Evolutionary conservation across 2,113 vertebrate species (phyloP).

Genomic region (Bettongia penicillata): DNA sequence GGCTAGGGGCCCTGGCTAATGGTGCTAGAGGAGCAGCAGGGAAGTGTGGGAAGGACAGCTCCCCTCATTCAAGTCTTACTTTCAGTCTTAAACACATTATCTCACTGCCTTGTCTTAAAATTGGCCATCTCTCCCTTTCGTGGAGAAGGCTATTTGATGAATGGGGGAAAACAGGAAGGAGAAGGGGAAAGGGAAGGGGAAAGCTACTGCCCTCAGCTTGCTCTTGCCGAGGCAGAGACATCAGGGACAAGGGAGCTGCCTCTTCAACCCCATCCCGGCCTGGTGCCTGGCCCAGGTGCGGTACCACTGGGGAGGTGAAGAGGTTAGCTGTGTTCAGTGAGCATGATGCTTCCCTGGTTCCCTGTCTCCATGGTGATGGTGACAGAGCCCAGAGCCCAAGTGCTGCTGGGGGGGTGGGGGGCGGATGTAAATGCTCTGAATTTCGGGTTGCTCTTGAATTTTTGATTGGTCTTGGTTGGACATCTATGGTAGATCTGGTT

Average conservation of each 20-base stretch:
- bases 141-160: not conserved
- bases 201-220: not conserved
- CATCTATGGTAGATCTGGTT: not conserved
- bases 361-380: constrained; percentile 46
- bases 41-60: not conserved
- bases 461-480: constrained; percentile 11
- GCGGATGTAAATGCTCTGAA: constrained; percentile 8
- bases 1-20: not conserved
- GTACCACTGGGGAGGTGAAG: constrained; percentile 42
- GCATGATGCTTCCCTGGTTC: not conserved
- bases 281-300: not conserved
- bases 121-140: not conserved
- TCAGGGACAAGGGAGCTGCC: not conserved
- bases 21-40: not conserved
- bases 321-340: not conserved
- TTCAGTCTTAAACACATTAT: not conserved
- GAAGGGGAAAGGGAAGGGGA: not conserved
- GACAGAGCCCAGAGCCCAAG: not conserved
- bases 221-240: not conserved
- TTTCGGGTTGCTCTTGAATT: constrained; percentile 33
- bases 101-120: not conserved
- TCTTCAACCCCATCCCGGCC: not conserved
- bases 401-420: not conserved
- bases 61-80: not conserved
- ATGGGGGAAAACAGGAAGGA: not conserved